Evolutionary conservation across 2,113 vertebrate genomes (phyloP).

Genomic region (Baryphthengus martii): DNA sequence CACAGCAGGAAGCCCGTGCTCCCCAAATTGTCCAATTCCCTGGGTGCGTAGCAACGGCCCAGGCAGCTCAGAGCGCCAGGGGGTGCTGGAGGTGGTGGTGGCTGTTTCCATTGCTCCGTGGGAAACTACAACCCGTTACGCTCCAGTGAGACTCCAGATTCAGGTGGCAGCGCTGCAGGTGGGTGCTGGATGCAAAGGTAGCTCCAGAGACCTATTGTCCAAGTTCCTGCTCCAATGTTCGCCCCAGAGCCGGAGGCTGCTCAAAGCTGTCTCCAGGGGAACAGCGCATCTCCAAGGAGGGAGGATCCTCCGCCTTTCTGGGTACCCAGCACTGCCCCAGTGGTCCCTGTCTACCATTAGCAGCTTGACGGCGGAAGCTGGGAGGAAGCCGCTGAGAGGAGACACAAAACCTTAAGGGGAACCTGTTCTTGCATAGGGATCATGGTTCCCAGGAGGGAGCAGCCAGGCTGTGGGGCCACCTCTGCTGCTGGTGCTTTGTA

Average conservation of each 20-base stretch:
- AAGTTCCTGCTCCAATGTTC: neutral
- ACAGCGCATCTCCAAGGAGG: neutral
- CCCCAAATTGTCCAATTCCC: fast-evolving
- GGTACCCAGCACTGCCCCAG: fast-evolving
- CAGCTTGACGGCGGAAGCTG: neutral
- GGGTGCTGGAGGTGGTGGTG: neutral
- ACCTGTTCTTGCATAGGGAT: neutral
- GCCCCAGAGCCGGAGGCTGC: neutral
- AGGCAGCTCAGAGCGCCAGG: neutral
- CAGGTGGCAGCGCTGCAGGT: neutral
- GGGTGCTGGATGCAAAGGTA: neutral
- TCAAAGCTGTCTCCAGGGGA: neutral
- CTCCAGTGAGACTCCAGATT: neutral
- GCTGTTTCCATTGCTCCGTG: neutral
- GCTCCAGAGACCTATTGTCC: fast-evolving
- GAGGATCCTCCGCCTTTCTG: neutral
- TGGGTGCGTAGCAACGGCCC: neutral
- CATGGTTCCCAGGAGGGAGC: neutral
- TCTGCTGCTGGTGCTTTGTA: neutral
- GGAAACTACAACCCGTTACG: neutral
- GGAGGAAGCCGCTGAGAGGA: neutral
- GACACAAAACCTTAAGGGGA: neutral
- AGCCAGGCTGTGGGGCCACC: neutral
- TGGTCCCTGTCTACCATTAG: neutral
- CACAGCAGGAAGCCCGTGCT: neutral